Percentiles rank a stretch among this genome's conserved stretches.
Conservation (phyloP, 2,797 vertebrate genomes). For the Typhlichthys eigenmanni region DNA sequence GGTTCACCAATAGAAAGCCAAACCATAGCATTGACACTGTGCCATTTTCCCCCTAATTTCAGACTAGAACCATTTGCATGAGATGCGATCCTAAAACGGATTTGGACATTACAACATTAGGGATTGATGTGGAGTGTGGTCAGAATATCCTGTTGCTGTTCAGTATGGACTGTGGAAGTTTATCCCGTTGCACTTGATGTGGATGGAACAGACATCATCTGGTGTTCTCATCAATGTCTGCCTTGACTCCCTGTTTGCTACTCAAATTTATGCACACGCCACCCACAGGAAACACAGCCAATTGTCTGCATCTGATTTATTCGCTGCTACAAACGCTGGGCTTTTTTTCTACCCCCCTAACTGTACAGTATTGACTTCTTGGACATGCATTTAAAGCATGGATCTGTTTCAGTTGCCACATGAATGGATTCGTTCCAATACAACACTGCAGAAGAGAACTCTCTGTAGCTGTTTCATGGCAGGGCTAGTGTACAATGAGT, state of each 20-base stretch:
- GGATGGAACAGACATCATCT: slow-evolving; percentile 56
- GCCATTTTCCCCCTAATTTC: slow-evolving; percentile 2
- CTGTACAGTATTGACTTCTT: slow-evolving; percentile 13
- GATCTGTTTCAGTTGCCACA: slow-evolving; percentile 33
- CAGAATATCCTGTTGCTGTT: slow-evolving; percentile 21
- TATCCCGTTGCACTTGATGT: slow-evolving; percentile 39
- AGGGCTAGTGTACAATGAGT: neutral
- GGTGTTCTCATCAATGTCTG: slow-evolving; percentile 67
- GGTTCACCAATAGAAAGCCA: slow-evolving; percentile 8
- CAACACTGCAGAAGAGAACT: slow-evolving; percentile 26
- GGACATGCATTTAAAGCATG: slow-evolving; percentile 30
- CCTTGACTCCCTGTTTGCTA: slow-evolving; percentile 48
- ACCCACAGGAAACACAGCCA: slow-evolving; percentile 62
- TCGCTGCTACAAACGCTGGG: slow-evolving; percentile 37
- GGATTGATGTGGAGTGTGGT: slow-evolving; percentile 12
- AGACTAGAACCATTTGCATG: neutral
- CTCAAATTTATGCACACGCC: slow-evolving; percentile 61
- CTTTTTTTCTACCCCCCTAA: slow-evolving; percentile 16
- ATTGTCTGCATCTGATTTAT: slow-evolving; percentile 67
- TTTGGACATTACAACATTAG: neutral
- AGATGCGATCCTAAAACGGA: neutral
- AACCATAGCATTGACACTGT: slow-evolving; percentile 6
- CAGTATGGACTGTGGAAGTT: slow-evolving; percentile 6
- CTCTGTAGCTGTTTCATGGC: slow-evolving; percentile 3
- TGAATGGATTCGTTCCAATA: slow-evolving; percentile 17